Conservation (phyloP, 2,797 vertebrate species). For the Falco concolor region DNA sequence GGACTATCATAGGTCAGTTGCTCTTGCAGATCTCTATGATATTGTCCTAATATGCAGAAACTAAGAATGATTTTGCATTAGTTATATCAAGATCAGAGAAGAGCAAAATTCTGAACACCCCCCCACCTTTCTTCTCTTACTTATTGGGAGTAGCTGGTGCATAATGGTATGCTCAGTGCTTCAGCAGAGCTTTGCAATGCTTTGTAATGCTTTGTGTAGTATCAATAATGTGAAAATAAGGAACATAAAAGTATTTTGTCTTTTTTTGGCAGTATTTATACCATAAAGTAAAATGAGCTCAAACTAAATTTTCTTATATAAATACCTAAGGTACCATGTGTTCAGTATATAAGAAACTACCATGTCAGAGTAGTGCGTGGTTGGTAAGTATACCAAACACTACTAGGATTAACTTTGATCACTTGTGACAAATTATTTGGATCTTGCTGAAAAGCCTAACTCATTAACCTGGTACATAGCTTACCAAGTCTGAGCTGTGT, state of each 20-base stretch:
- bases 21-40: neutral
- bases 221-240: neutral
- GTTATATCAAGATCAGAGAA: neutral
- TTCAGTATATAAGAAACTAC: neutral
- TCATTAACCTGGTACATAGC: neutral
- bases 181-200: neutral
- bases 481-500: neutral
- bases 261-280: neutral
- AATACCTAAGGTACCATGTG: neutral
- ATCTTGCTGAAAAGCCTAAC: neutral
- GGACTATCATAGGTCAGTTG: accelerated
- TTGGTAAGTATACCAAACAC: neutral
- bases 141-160: accelerated
- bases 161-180: neutral
- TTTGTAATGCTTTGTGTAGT: neutral
- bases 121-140: neutral
- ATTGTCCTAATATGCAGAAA: neutral
- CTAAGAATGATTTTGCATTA: neutral
- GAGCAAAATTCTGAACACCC: neutral
- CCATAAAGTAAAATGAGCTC: neutral
- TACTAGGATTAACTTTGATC: neutral
- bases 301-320: neutral
- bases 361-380: neutral
- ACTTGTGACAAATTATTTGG: neutral
- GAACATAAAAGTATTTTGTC: neutral